Percentiles rank a stretch among this genome's conserved stretches.
Evolutionary conservation across 2,797 vertebrate genomes (phyloP).

Genomic region (Lycodopsis pacificus): DNA sequence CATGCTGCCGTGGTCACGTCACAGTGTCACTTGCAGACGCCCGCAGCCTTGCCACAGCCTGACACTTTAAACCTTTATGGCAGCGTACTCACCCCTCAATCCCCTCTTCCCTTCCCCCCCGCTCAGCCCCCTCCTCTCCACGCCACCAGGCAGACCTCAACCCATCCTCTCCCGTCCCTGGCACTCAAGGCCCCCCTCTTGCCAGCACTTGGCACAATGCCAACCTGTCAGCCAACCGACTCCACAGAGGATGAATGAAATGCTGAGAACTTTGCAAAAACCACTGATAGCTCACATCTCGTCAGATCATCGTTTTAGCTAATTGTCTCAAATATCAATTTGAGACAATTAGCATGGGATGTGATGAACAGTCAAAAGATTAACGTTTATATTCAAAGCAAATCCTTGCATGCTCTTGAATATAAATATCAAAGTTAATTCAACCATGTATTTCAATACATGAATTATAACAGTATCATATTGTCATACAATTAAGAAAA

Average conservation of each 20-base stretch:
- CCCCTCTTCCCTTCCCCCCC: slow-evolving; percentile 70
- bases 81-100: slow-evolving; percentile 85
- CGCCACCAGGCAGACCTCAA: slow-evolving; percentile 89
- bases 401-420: slow-evolving; percentile 71
- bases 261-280: slow-evolving; percentile 83
- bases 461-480: slow-evolving; percentile 73
- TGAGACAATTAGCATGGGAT: slow-evolving; percentile 81
- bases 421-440: slow-evolving; percentile 76
- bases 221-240: slow-evolving; percentile 88
- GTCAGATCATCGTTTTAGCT: slow-evolving; percentile 81
- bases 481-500: slow-evolving; percentile 39
- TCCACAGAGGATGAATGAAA: slow-evolving; percentile 84
- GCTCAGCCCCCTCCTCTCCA: slow-evolving; percentile 85
- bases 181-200: slow-evolving; percentile 88
- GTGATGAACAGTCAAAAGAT: slow-evolving; percentile 72
- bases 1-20: slow-evolving; percentile 81
- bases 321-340: slow-evolving; percentile 82
- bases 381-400: slow-evolving; percentile 71
- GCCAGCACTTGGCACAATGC: slow-evolving; percentile 90
- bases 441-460: slow-evolving; percentile 75
- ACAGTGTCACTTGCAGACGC: slow-evolving; percentile 76
- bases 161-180: slow-evolving; percentile 87
- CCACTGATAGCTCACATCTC: slow-evolving; percentile 80
- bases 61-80: slow-evolving; percentile 90
- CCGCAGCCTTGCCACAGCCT: slow-evolving; percentile 82